A percentile compares a stretch with the other conserved stretches of the same genome.
These are phyloP conservation scores for Lophochroa leadbeateri DNA, from an alignment of 2,113 vertebrate species.

Conservation along the genomic window DNA sequence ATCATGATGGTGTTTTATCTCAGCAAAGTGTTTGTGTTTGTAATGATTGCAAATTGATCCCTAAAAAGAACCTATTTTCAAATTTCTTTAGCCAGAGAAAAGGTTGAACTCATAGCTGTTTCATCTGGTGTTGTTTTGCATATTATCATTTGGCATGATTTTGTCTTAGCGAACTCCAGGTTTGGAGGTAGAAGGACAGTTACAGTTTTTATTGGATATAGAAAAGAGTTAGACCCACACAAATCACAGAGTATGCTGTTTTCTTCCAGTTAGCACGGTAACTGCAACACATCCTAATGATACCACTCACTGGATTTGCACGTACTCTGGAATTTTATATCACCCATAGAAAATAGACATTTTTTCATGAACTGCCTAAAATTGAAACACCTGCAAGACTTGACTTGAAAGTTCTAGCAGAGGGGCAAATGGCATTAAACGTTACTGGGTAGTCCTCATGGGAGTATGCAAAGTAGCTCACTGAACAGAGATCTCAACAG, in stretches of 20 bases:
- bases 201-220: background rate
- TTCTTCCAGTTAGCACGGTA: background rate
- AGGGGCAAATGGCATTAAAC: background rate
- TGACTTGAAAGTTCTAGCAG: background rate
- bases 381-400: background rate
- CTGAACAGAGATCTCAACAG: background rate
- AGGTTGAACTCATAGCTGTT: background rate
- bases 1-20: background rate
- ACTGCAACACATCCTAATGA: background rate
- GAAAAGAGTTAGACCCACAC: background rate
- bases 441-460: background rate
- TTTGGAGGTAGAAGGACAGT: background rate
- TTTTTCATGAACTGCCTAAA: background rate
- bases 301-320: background rate
- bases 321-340: background rate
- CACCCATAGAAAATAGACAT: background rate
- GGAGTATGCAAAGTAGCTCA: background rate
- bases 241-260: background rate
- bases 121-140: background rate
- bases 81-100: background rate
- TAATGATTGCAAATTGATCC: background rate
- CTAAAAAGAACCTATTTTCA: background rate
- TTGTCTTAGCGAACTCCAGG: background rate
- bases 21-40: background rate
- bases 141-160: background rate